phyloP scores from a whole-genome alignment of 2,888 invertebrate genomes.

The Leptura quadrifasciata region DNA sequence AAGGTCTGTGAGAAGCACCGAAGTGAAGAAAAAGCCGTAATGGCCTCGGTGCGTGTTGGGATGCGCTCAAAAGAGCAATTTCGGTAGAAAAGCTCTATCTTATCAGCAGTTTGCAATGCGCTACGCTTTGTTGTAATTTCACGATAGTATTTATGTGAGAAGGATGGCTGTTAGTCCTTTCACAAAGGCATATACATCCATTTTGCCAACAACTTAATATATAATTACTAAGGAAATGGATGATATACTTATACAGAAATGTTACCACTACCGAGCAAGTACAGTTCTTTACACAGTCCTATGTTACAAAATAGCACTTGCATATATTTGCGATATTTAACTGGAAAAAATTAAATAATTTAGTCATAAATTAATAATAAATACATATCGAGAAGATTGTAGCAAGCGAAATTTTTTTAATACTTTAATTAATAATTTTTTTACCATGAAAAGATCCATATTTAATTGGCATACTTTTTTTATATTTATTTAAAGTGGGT shows the following conservation, averaged over 20 bases:
- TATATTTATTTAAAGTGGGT: no score
- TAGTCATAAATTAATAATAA: no score
- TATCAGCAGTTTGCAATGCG: conserved; percentile 31
- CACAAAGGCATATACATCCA: conserved; percentile 19
- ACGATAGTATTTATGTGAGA: conserved; percentile 19
- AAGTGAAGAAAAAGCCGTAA: conserved; percentile 34
- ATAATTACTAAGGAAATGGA: background rate
- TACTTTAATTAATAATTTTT: no score
- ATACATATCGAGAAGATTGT: no score
- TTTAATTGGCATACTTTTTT: no score
- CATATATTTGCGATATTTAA: no score
- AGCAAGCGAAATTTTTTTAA: no score
- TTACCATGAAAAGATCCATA: no score
- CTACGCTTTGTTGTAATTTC: conserved; percentile 17
- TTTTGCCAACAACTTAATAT: background rate
- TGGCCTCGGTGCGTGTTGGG: conserved; percentile 29
- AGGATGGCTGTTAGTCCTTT: conserved; percentile 5
- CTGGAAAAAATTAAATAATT: no score
- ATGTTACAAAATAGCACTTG: no score
- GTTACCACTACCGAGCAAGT: background rate
- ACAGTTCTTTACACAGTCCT: no score
- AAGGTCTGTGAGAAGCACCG: conserved; percentile 10
- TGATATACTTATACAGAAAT: background rate
- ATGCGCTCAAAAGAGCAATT: conserved; percentile 27
- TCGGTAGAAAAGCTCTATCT: conserved; percentile 25